Evolutionary conservation across 1,140 invertebrate species (phyloP), one percentile per base, ranked within the genome.

Genomic region (Neomicropteryx cornuta): DNA sequence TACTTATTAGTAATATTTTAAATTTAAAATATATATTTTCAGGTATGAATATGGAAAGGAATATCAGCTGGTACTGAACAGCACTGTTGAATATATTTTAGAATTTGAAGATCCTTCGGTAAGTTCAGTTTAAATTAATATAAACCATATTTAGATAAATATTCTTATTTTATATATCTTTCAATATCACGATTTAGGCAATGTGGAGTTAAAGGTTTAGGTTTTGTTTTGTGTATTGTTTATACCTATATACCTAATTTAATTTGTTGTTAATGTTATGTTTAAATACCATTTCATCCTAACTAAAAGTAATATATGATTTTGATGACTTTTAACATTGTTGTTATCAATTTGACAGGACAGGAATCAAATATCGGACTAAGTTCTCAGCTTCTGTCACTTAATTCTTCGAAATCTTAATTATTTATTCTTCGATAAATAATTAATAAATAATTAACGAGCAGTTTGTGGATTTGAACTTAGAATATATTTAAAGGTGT

Each of bases 51-150:
- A 41, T 41, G 39, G 39, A 4, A 22, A 20, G 19, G 13, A 18
- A 4, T 41, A 36, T 18, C 19, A 0, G 5, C 30, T 42, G 16
- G 1, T 13, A 11, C 37, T 47, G 8, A 47, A 49, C 31, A 47
- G 24, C 18, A 31, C 29, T 6, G 22, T 37, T 3, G 48, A 49
- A 41, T 47, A 43, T 32, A 43, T 47, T 19, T 49, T 47, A 14
- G 21, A 33, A 11, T 47, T 40, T 30, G 14, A 13, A 5, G 39
- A 41, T 13, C 20, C 20, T 10, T 17, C 40, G 22, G 35, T 42
- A 29, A 41, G 19, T 36, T n/a, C n/a, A n/a, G n/a, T n/a, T n/a
- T n/a, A n/a, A n/a, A n/a, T n/a, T n/a, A n/a, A n/a, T n/a, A n/a
- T n/a, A n/a, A n/a, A n/a, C n/a, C n/a, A n/a, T n/a, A n/a, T n/a